Evolutionary conservation across 2,113 vertebrate species (phyloP).

Genomic region (Takifugu bimaculatus): DNA sequence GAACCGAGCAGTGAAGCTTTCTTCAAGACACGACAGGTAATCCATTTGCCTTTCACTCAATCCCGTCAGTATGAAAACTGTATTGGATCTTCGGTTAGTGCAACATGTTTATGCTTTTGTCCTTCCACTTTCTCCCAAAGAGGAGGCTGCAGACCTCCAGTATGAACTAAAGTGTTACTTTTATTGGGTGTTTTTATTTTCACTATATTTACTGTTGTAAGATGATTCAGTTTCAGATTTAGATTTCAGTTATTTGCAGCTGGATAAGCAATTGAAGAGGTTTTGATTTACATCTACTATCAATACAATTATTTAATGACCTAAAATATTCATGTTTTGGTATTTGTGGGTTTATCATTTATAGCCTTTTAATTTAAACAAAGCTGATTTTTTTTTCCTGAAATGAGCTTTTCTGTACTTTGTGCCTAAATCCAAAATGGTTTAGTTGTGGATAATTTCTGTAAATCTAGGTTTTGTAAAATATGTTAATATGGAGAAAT

Average conservation of each 20-base stretch:
- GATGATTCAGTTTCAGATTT: conserved; percentile 17
- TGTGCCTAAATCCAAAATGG: conserved; percentile 61
- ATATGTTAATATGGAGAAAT: conserved; percentile 59
- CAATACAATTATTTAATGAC: conserved; percentile 11
- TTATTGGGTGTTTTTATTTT: conserved; percentile 28
- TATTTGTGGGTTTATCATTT: conserved; percentile 33
- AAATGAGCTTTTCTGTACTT: conserved; percentile 54
- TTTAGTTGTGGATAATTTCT: conserved; percentile 51
- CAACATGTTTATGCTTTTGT: conserved; percentile 27
- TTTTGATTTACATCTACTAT: conserved; percentile 16
- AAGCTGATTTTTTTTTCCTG: conserved; percentile 26
- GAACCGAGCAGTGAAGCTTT: conserved; percentile 15
- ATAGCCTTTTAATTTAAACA: conserved; percentile 42
- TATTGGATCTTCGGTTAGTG: conserved; percentile 28
- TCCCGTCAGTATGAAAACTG: conserved; percentile 16
- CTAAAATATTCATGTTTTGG: conserved; percentile 40
- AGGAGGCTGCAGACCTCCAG: conserved; percentile 44
- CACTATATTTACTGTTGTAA: conserved; percentile 13
- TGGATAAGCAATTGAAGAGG: no score
- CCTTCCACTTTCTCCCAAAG: conserved; percentile 53
- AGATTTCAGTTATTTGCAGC: conserved; percentile 11
- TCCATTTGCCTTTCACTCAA: conserved; percentile 2
- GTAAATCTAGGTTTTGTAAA: conserved; percentile 72
- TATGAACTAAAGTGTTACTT: conserved; percentile 36
- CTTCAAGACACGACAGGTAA: conserved; percentile 6